Evolutionary conservation across 2,797 vertebrate species (phyloP).

Genomic region (Acrocephalus scirpaceus): DNA sequence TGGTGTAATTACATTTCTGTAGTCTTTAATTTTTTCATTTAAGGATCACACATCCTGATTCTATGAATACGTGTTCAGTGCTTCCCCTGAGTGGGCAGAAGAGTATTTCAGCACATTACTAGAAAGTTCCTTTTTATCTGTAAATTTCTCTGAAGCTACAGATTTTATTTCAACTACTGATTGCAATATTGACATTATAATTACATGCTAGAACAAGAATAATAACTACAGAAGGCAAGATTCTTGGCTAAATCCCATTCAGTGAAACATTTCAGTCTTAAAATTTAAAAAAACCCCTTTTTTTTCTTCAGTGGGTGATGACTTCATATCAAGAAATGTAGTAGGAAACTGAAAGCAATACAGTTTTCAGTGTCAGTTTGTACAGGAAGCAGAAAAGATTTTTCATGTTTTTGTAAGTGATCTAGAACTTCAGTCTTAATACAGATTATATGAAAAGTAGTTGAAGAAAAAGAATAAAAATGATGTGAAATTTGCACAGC

Average conservation of each 20-base stretch:
- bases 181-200: conserved; percentile 7
- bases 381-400: not conserved
- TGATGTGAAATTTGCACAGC: not conserved
- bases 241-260: not conserved
- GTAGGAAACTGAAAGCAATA: not conserved
- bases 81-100: conserved; percentile 17
- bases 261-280: not conserved
- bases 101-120: not conserved
- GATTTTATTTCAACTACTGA: conserved; percentile 20
- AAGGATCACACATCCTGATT: conserved; percentile 48
- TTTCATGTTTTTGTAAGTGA: not conserved
- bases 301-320: not conserved
- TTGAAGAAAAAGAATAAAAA: not conserved
- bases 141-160: conserved; percentile 16
- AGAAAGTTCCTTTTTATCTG: conserved; percentile 29
- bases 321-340: not conserved
- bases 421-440: not conserved
- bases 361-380: not conserved
- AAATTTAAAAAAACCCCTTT: not conserved
- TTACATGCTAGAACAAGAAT: not conserved
- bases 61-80: not conserved
- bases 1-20: conserved; percentile 47
- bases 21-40: conserved; percentile 64
- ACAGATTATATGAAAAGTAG: not conserved
- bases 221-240: not conserved